Percentiles rank a stretch among this genome's conserved stretches.
These are phyloP conservation scores for Leptinotarsa undecemlineata DNA, from an alignment of 1,140 invertebrate species.

Conservation along the genomic window DNA sequence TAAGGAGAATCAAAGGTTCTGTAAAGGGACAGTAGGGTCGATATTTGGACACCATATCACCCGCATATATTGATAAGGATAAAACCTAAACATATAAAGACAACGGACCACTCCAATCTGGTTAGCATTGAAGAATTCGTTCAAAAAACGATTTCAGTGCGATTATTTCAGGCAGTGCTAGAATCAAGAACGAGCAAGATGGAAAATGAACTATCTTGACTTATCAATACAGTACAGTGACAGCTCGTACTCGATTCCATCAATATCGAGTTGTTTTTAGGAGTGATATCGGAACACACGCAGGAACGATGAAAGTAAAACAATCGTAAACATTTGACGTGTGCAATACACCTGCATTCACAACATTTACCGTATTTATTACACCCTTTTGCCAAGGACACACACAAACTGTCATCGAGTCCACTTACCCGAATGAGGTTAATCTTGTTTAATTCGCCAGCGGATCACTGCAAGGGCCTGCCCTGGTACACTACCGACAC, in stretches of 20 bases:
- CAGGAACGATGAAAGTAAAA: background rate
- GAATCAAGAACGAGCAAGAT: constrained; percentile 21
- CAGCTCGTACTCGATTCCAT: constrained; percentile 1
- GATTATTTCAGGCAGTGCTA: background rate
- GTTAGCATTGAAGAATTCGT: background rate
- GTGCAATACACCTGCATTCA: constrained; percentile 13
- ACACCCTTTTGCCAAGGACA: constrained; percentile 50
- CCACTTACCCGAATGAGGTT: constrained; percentile 50
- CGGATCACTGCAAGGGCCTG: constrained; percentile 30
- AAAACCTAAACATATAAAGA: background rate
- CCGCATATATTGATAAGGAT: constrained; percentile 15
- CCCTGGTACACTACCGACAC: constrained; percentile 28
- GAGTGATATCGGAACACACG: background rate
- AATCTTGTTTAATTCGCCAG: constrained; percentile 38
- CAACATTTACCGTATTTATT: constrained; percentile 24
- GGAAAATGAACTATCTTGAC: constrained; percentile 19
- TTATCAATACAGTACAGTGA: constrained; percentile 16
- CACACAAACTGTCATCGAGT: constrained; percentile 45
- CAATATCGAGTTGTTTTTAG: background rate
- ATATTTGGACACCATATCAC: constrained; percentile 26
- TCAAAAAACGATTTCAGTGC: background rate
- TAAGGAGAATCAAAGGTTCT: background rate
- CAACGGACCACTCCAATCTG: background rate
- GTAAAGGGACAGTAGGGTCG: constrained; percentile 18
- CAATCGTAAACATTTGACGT: constrained; percentile 8